Base-by-base conservation (phyloP, 1,140 invertebrate species). In the Heliconius hewitsoni region DNA sequence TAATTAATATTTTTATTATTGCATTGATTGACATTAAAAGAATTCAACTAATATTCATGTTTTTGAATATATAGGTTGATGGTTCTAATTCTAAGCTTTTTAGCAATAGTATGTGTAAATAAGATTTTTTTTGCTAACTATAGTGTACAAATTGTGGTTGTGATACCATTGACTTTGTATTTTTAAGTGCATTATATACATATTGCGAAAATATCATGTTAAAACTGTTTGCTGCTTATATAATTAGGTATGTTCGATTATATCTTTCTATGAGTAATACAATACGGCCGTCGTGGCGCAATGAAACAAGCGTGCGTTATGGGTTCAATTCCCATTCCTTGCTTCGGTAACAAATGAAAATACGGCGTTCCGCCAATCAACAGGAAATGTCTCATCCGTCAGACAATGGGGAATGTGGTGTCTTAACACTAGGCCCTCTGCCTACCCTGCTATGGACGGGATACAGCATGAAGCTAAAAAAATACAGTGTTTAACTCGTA, bases 121-220 rank as follows among this genome's bases (percentile, higher is more conserved):
- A 71, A 81, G 79, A 76, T 46, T 76, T 77, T 71, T 46, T 76
- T 75, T 74, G 75, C 39, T 70, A 78, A 66, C 66, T 13, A 66
- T 27, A 66, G 60, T 66, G 77, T 75, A 81, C 76, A 78, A 42
- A 81, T 71, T 79, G 39, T 71, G 82, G 82, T 83, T 83, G 82
- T 83, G 82, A 81, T 80, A 76, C 60, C 60, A 66, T 66, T 66
- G 60, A 27, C 23, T 30, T 66, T 66, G 60, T 66, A n/a, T 27
- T 66, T 66, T 66, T 66, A 66, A 66, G 60, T 30, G 9, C n/a
- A 57, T 66, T 60, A 60, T 66, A 27, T 66, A 66, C 23, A 66
- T 16, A 66, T 66, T 66, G 13, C 27, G 50, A 52, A 52, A 6
- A 52, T 52, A 52, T 52, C 16, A 8, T 52, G 18, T 52, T 19